Percentiles rank a stretch among this genome's conserved stretches.
Evolutionary conservation across 53 echinoderm and acorn worm genomes (phyloP).

Genomic region (Echinometra lucunter): DNA sequence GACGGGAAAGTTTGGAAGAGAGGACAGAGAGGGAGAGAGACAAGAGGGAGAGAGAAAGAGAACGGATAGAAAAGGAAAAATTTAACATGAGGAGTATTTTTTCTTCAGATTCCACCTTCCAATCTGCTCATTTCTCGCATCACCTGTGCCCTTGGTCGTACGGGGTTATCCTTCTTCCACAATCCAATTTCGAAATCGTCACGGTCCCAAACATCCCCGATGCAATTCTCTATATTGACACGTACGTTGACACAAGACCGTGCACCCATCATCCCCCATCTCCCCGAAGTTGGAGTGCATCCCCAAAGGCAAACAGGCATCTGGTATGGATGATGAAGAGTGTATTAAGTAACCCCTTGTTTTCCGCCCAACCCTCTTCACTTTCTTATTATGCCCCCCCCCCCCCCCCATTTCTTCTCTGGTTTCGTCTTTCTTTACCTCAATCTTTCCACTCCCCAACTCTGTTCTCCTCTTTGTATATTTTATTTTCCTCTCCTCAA

Average conservation of each 20-base stretch:
- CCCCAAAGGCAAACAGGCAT: conserved; percentile 19
- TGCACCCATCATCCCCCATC: neutral
- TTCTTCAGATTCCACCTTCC: neutral
- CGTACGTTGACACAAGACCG: neutral
- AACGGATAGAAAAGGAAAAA: too few relatives aligned
- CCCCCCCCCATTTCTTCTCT: neutral
- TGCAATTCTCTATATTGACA: conserved; percentile 12
- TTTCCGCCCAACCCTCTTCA: neutral
- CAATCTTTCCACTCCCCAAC: neutral
- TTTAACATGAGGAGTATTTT: too few relatives aligned
- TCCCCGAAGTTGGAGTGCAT: neutral
- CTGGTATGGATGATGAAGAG: neutral
- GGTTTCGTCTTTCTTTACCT: neutral
- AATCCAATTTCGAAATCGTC: neutral
- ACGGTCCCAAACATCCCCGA: conserved; percentile 1
- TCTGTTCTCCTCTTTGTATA: neutral
- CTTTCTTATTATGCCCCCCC: neutral
- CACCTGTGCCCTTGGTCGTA: neutral
- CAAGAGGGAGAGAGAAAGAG: too few relatives aligned
- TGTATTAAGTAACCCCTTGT: neutral
- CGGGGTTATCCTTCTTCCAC: neutral
- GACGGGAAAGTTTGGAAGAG: neutral
- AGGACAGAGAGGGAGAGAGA: neutral
- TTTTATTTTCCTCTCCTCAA: neutral
- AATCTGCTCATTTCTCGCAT: neutral